Evolutionary conservation across 2,888 invertebrate species (phyloP).

Genomic region (Apodemia mormo): DNA sequence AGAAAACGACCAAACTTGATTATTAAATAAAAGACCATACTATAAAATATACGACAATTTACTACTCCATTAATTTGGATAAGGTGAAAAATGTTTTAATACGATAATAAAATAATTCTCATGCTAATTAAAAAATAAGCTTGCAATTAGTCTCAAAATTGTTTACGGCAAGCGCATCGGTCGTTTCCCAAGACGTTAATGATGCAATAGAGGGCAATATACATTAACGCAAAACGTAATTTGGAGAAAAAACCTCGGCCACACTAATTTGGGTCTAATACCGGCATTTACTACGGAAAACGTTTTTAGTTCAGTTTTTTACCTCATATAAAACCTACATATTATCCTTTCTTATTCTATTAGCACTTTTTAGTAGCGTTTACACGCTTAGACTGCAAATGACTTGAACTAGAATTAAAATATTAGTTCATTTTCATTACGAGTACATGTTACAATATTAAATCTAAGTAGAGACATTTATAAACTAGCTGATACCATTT

Average conservation of each 20-base stretch:
- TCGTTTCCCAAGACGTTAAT: constrained; percentile 35
- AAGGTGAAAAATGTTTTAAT: not conserved
- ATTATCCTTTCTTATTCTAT: not conserved
- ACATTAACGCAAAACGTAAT: constrained; percentile 33
- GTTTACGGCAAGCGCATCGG: constrained; percentile 20
- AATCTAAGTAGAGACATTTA: too few species aligned
- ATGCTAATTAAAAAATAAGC: constrained; percentile 18
- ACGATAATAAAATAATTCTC: not conserved
- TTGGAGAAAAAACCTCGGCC: constrained; percentile 31
- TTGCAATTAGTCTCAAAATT: constrained; percentile 25
- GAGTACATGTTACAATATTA: too few species aligned
- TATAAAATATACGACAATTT: too few species aligned
- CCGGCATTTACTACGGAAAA: constrained; percentile 30
- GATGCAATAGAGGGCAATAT: constrained; percentile 34
- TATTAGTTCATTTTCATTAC: too few species aligned
- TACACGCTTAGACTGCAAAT: too few species aligned
- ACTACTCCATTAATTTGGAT: not conserved
- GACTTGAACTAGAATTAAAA: too few species aligned
- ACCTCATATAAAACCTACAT: not conserved
- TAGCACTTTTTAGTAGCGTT: not conserved
- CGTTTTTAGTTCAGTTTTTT: constrained; percentile 15
- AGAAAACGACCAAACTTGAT: too few species aligned
- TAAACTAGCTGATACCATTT: too few species aligned
- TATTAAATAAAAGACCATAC: too few species aligned
- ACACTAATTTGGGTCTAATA: constrained; percentile 31